Percentiles rank a stretch among this genome's conserved stretches.
Conservation (phyloP, 1,140 invertebrate species). For the Pseudachorutes palmiensis region DNA sequence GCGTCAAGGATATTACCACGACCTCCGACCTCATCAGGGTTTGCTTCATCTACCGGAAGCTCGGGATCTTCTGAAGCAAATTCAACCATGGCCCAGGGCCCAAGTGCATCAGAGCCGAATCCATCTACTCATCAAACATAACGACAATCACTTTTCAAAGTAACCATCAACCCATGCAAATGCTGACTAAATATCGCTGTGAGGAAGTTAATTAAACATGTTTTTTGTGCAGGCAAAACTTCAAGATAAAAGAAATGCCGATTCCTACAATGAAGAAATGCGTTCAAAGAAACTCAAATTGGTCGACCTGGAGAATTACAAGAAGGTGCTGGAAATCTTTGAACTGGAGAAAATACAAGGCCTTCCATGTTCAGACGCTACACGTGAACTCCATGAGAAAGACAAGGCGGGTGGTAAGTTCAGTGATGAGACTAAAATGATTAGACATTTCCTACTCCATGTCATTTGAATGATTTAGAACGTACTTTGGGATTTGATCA, state of each 20-base stretch:
- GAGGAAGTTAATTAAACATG: no score
- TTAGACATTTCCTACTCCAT: not conserved
- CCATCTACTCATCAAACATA: no score
- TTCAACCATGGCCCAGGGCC: not conserved
- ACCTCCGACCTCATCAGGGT: not conserved
- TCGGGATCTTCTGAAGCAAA: not conserved
- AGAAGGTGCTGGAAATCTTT: no score
- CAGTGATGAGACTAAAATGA: not conserved
- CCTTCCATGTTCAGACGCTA: not conserved
- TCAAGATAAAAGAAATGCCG: not conserved
- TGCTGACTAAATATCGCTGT: no score
- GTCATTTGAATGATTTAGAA: not conserved
- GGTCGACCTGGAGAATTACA: no score
- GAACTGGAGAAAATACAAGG: not conserved
- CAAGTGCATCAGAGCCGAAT: no score
- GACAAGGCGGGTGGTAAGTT: not conserved
- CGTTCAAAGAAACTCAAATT: not conserved
- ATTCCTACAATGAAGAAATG: not conserved
- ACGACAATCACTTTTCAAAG: no score
- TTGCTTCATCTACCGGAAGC: not conserved
- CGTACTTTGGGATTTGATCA: not conserved
- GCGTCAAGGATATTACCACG: not conserved
- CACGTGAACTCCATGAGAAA: not conserved
- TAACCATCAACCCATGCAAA: no score
- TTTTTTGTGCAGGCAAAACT: no score